phyloP scores from a whole-genome alignment of 2,888 invertebrate species.

The Meandrusa payeni region DNA sequence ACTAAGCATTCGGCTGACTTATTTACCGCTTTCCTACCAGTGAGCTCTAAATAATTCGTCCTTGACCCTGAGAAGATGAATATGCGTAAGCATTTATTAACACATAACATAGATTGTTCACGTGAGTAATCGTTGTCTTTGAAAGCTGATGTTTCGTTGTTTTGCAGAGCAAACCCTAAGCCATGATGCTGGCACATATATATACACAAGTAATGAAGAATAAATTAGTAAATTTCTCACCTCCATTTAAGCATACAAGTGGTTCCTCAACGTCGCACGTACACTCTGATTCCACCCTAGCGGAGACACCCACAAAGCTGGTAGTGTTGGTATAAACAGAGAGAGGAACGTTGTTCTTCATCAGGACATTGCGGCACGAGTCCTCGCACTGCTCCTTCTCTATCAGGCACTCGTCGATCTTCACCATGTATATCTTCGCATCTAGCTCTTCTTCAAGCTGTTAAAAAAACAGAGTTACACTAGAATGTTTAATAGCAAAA shows the following conservation, averaged over 20 bases:
- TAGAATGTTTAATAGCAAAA: too few relatives aligned
- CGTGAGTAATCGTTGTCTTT: too few relatives aligned
- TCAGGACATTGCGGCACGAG: conserved; percentile 90
- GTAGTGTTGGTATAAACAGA: conserved; percentile 96
- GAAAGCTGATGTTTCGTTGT: too few relatives aligned
- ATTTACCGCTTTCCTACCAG: too few relatives aligned
- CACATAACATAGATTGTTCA: too few relatives aligned
- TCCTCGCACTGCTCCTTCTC: conserved; percentile 86
- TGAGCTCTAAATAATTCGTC: too few relatives aligned
- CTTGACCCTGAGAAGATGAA: too few relatives aligned
- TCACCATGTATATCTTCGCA: conserved; percentile 90
- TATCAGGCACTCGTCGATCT: conserved; percentile 93
- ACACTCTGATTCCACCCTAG: conserved; percentile 90
- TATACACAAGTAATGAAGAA: too few relatives aligned
- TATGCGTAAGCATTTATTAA: too few relatives aligned
- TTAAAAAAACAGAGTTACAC: conserved; percentile 19
- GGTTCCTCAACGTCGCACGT: conserved; percentile 81
- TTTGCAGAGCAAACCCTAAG: too few relatives aligned
- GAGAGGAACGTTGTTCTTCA: conserved; percentile 86
- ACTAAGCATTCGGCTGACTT: too few relatives aligned
- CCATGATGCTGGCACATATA: too few relatives aligned
- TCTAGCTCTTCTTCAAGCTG: conserved; percentile 86
- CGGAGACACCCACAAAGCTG: conserved; percentile 95
- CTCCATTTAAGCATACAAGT: conserved; percentile 88
- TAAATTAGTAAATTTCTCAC: conserved; percentile 54